These are phyloP conservation scores for Leptura quadrifasciata DNA, from an alignment of 2,888 invertebrate species.

Conservation along the genomic window DNA sequence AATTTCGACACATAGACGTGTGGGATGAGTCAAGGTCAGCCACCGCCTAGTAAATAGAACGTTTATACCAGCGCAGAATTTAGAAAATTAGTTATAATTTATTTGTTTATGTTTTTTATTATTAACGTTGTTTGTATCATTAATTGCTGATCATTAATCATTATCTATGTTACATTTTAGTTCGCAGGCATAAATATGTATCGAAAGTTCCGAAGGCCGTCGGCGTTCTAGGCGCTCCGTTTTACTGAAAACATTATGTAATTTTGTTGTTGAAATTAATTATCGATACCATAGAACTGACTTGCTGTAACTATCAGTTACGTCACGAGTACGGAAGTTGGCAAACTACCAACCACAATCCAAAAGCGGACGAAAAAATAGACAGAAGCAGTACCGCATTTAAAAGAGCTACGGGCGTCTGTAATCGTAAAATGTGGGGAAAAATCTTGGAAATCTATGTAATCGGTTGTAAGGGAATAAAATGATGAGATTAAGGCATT, in stretches of 20 bases:
- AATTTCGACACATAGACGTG: not conserved
- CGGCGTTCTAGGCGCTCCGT: not conserved
- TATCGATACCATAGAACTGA: not conserved
- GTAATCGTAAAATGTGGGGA: not conserved
- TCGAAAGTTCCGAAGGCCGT: not conserved
- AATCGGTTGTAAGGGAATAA: not conserved
- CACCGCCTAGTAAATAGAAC: not conserved
- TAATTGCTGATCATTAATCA: not conserved
- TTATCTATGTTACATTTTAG: not conserved
- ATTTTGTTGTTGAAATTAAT: not conserved
- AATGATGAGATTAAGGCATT: not conserved
- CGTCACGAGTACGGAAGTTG: not conserved
- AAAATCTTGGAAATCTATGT: not conserved
- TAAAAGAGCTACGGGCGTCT: not conserved
- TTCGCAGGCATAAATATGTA: not conserved
- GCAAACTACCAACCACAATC: conserved; percentile 1
- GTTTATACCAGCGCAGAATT: not conserved
- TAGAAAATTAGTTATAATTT: not conserved
- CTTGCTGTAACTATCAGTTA: not conserved
- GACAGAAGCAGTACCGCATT: not conserved
- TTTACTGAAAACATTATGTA: not conserved
- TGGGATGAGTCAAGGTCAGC: not conserved
- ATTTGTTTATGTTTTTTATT: not conserved
- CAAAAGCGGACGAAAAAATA: not conserved
- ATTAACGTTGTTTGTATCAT: not conserved